These are phyloP conservation scores for Borostomias antarcticus DNA, from an alignment of 2,797 vertebrate genomes.

Conservation along the genomic window DNA sequence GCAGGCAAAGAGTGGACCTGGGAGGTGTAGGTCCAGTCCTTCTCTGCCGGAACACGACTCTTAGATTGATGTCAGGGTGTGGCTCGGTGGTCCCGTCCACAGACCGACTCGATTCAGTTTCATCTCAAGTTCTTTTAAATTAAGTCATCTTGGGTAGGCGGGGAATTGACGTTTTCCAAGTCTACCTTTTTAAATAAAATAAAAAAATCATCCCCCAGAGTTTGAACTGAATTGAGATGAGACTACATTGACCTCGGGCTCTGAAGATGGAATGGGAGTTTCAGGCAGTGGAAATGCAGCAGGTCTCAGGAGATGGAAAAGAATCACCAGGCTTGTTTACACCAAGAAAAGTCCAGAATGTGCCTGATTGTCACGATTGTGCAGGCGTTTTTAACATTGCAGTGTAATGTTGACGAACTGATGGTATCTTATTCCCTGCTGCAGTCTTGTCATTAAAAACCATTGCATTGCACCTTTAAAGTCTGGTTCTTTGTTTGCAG, in stretches of 20 bases:
- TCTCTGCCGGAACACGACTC: not conserved
- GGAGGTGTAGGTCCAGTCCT: not conserved
- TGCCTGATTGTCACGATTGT: conserved; percentile 2
- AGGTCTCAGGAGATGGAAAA: not conserved
- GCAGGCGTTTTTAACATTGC: conserved; percentile 15
- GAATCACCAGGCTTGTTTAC: not conserved
- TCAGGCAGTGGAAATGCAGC: conserved; percentile 11
- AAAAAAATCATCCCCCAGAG: too few species aligned
- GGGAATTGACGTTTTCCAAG: too few species aligned
- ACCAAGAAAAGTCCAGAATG: not conserved
- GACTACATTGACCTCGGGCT: not conserved
- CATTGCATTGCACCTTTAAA: conserved; percentile 13
- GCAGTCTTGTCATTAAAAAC: conserved; percentile 20
- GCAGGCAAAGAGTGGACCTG: not conserved
- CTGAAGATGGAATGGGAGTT: not conserved
- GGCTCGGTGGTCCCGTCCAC: too few species aligned
- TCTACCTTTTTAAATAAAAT: too few species aligned
- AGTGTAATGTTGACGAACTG: conserved; percentile 11
- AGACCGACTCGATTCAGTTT: too few species aligned
- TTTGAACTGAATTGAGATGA: too few species aligned
- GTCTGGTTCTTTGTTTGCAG: not conserved
- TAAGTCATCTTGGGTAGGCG: too few species aligned
- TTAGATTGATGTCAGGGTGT: not conserved
- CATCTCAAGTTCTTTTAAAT: too few species aligned
- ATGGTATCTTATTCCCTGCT: not conserved